Evolutionary conservation across 2,113 vertebrate species (phyloP), one percentile per base, ranked within the genome.

Genomic region (Psettodes erumei): DNA sequence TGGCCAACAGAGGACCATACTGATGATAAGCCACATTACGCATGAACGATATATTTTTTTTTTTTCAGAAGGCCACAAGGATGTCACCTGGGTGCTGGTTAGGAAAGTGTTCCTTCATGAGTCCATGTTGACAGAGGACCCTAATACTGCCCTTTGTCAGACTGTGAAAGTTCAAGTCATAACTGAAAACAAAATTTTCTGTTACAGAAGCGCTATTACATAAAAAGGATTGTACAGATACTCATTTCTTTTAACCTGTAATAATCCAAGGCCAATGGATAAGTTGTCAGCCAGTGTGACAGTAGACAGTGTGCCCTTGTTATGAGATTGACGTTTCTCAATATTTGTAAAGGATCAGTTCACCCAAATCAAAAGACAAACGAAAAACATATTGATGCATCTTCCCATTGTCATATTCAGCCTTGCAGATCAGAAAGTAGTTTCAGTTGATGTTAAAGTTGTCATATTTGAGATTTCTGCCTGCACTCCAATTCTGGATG

Each of bases 31-130:
- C 70, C 87, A 88, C 80, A 62, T 63, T 18, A 86, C 53, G 51
- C 55, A 84, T 66, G 38, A 67, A 82, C 72, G 62, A 30, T 23
- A n/a, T n/a, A n/a, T n/a, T 35, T 54, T 47, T 60, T 43, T 25
- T 55, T 62, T 63, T 63, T 71, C 55, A 71, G 48, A 89, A 92
- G 89, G 88, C 89, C 79, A 87, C 88, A 66, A 74, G 64, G 77
- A 86, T 73, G 80, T 86, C 62, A 81, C 78, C 58, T 70, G 71
- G 75, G 74, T 88, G 88, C 86, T 87, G 88, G 86, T 83, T 75
- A 63, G n/a, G 43, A 77, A 79, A 42, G 55, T 32, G 73, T 76
- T 81, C 51, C 56, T 69, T 60, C 61, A 48, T 48, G 45, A 64
- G 75, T 68, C 59, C 54, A 35, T 25, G n/a, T n/a, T 61, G 45